A percentile compares a stretch with the other conserved stretches of the same genome.
phyloP scores from a whole-genome alignment of 1,140 invertebrate species.

The Panulirus ornatus region DNA sequence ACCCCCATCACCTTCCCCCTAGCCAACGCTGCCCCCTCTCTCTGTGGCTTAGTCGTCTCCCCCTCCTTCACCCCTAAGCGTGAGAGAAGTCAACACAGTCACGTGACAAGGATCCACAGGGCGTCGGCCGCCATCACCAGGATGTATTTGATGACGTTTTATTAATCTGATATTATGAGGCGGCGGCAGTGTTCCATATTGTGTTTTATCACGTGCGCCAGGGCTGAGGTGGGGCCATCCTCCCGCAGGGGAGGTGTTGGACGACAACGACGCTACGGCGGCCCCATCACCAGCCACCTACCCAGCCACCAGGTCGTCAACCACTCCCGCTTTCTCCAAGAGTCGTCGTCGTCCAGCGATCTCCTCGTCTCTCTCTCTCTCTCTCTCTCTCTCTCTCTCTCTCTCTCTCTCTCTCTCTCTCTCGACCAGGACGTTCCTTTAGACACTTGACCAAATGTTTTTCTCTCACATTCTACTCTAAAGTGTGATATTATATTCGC shows the following conservation, averaged over 20 bases:
- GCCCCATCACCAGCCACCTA: not conserved
- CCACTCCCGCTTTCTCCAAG: not conserved
- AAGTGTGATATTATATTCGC: too few species aligned
- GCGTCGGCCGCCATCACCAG: not conserved
- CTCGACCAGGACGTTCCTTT: too few species aligned
- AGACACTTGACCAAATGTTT: too few species aligned
- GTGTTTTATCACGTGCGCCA: conserved; percentile 64
- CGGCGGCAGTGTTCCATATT: conserved; percentile 45
- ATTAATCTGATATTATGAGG: conserved; percentile 64
- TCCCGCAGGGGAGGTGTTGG: not conserved
- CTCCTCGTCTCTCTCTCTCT: not conserved
- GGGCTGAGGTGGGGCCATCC: not conserved
- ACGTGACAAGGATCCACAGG: conserved; percentile 8
- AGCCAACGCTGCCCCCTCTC: not conserved
- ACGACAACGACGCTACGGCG: not conserved
- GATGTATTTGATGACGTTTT: conserved; percentile 19
- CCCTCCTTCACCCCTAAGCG: conserved; percentile 27
- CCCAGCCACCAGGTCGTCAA: too few species aligned
- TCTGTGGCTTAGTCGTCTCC: too few species aligned
- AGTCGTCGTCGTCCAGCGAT: not conserved
- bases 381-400: conserved; percentile 6
- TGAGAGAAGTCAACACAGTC: conserved; percentile 68
- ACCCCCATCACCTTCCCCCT: not conserved
- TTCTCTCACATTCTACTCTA: too few species aligned
- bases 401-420: not conserved